phyloP scores from a whole-genome alignment of 2,888 invertebrate genomes.

The Hydropsyche betteni region DNA sequence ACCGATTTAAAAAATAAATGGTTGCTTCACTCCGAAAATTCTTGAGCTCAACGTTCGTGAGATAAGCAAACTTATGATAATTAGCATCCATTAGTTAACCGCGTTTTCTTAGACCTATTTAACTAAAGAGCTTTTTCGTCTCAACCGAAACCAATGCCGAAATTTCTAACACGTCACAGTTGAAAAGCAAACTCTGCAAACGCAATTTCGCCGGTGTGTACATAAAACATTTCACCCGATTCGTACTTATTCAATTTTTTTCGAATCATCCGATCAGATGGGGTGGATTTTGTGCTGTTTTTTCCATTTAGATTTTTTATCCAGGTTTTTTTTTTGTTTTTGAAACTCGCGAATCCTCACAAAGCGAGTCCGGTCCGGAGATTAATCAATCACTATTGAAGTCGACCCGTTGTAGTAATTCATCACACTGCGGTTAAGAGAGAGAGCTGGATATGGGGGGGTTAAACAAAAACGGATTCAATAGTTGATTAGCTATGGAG shows the following conservation, averaged over 20 bases:
- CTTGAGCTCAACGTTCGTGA: too few relatives aligned
- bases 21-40: too few relatives aligned
- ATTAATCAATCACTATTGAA: conserved; percentile 38
- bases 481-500: conserved; percentile 34
- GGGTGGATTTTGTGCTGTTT: neutral
- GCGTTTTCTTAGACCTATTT: too few relatives aligned
- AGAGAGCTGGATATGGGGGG: neutral
- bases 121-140: too few relatives aligned
- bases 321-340: conserved; percentile 3
- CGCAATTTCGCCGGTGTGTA: neutral
- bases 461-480: conserved; percentile 34
- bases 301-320: neutral
- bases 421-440: conserved; percentile 24
- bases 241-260: conserved; percentile 16
- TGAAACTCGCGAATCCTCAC: neutral
- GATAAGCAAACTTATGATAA: too few relatives aligned
- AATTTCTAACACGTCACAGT: too few relatives aligned
- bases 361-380: conserved; percentile 16
- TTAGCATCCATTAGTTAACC: too few relatives aligned
- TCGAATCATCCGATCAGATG: neutral
- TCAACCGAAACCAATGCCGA: too few relatives aligned
- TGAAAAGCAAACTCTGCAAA: too few relatives aligned
- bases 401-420: conserved; percentile 33
- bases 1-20: too few relatives aligned
- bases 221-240: neutral